Conservation (phyloP, 2,888 invertebrate genomes). For the Dryadula phaetusa region DNA sequence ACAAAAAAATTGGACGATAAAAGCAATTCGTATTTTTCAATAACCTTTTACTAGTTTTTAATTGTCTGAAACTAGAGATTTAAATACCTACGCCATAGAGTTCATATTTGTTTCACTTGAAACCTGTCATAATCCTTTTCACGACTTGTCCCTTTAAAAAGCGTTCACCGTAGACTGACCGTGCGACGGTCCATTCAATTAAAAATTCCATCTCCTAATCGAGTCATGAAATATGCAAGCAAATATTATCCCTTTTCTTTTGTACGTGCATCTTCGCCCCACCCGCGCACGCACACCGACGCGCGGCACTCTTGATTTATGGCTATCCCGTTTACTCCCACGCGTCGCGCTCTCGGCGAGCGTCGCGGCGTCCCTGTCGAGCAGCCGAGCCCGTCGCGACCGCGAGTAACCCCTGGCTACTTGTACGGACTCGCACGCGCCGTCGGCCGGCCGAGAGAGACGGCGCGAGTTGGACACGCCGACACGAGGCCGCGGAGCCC, state of each 20-base stretch:
- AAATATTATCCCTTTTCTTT: slow-evolving; percentile 85
- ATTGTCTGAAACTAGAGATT: slow-evolving; percentile 19
- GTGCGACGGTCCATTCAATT: slow-evolving; percentile 78
- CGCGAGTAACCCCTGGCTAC: slow-evolving; percentile 85
- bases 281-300: slow-evolving; percentile 84
- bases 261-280: slow-evolving; percentile 84
- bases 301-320: slow-evolving; percentile 77
- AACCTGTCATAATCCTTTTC: slow-evolving; percentile 33
- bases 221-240: slow-evolving; percentile 85
- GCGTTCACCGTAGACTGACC: slow-evolving; percentile 64
- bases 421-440: slow-evolving; percentile 83
- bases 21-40: slow-evolving; percentile 18
- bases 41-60: slow-evolving; percentile 7
- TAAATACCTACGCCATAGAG: slow-evolving; percentile 32
- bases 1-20: slow-evolving; percentile 14
- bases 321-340: slow-evolving; percentile 67
- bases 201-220: slow-evolving; percentile 85
- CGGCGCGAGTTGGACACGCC: slow-evolving; percentile 66
- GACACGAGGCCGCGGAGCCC: slow-evolving; percentile 81
- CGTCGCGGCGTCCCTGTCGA: slow-evolving; percentile 71
- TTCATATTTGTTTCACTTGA: slow-evolving; percentile 27
- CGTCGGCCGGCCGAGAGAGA: slow-evolving; percentile 81
- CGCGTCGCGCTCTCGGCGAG: slow-evolving; percentile 55
- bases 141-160: slow-evolving; percentile 34
- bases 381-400: slow-evolving; percentile 78